These are phyloP conservation scores for Polydrusus pterygomalis DNA, from an alignment of 2,888 invertebrate genomes.

Conservation along the genomic window DNA sequence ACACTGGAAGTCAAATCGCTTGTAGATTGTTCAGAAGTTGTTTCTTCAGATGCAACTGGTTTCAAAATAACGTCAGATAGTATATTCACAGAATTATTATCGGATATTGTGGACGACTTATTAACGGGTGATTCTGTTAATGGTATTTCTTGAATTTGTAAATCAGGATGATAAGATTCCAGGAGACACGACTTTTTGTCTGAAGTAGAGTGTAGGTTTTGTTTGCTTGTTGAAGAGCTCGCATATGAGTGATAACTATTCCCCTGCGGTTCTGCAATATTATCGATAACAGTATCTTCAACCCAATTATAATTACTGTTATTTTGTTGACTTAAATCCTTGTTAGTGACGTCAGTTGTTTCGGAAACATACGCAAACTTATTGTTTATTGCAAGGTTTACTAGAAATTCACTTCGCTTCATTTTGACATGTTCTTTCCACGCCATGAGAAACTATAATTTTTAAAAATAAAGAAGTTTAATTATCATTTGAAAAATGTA, in stretches of 20 bases:
- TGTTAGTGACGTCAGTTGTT: neutral
- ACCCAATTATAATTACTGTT: neutral
- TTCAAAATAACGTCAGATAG: neutral
- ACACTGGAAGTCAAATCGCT: neutral
- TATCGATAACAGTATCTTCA: neutral
- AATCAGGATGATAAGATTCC: too few species aligned
- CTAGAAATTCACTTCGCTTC: neutral
- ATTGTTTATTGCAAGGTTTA: neutral
- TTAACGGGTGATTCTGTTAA: too few species aligned
- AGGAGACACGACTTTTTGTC: too few species aligned
- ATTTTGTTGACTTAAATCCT: neutral
- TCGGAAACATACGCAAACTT: neutral
- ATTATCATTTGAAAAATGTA: neutral
- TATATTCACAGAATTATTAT: neutral
- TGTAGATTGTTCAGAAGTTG: neutral
- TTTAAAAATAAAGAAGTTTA: neutral
- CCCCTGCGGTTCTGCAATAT: neutral
- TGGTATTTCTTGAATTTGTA: too few species aligned
- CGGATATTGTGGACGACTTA: too few species aligned
- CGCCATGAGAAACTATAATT: neutral
- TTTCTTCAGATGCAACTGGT: neutral
- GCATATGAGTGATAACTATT: neutral
- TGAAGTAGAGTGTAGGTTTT: neutral
- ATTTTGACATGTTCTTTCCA: neutral
- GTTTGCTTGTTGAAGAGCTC: neutral